Evolutionary conservation across 2,888 invertebrate species (phyloP).

Genomic region (Eupithecia abbreviata): DNA sequence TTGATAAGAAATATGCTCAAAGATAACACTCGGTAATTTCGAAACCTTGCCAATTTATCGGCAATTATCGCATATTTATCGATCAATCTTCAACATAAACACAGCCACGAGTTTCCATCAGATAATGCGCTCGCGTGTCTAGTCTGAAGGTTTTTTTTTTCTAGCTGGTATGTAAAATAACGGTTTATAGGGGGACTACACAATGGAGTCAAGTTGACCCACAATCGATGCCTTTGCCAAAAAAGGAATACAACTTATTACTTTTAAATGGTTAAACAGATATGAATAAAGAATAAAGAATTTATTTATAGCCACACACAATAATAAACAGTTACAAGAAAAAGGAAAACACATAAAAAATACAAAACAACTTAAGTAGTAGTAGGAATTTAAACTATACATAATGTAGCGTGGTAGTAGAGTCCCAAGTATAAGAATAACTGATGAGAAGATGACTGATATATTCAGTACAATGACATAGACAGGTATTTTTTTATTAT

Average conservation of each 20-base stretch:
- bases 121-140: slow-evolving; percentile 52
- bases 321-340: no score
- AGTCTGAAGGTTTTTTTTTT: slow-evolving; percentile 32
- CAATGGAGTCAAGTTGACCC: neutral
- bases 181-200: neutral
- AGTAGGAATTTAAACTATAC: no score
- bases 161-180: neutral
- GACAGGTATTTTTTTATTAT: no score
- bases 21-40: neutral
- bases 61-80: slow-evolving; percentile 10
- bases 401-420: no score
- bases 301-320: no score
- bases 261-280: neutral
- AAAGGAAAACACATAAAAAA: no score
- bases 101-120: slow-evolving; percentile 31
- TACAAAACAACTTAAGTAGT: no score
- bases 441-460: no score
- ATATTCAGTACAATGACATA: no score
- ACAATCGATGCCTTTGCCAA: no score
- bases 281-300: no score
- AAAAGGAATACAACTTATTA: neutral
- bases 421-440: no score
- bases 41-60: slow-evolving; percentile 10
- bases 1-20: slow-evolving; percentile 8
- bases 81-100: slow-evolving; percentile 37